Conservation (phyloP, 2,888 invertebrate genomes). For the Eucera pruinosa region DNA sequence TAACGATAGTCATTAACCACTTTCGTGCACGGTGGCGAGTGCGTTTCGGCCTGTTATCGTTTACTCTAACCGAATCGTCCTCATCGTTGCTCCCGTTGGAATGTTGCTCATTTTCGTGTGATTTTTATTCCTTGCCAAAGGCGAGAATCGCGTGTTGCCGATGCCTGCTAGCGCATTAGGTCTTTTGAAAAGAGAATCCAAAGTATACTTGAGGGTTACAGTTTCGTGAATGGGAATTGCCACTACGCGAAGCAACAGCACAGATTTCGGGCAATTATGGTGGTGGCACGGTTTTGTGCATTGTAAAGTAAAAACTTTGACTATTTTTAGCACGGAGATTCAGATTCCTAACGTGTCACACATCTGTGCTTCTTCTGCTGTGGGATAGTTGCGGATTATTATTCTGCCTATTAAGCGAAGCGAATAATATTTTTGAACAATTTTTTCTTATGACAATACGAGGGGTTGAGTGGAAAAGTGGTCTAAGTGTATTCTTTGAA, state of each 20-base stretch:
- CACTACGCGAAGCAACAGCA: too few relatives aligned
- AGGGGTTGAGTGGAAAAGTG: too few relatives aligned
- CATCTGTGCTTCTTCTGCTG: too few relatives aligned
- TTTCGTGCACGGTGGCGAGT: slow-evolving; percentile 53
- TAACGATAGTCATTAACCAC: slow-evolving; percentile 54
- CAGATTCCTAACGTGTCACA: background rate
- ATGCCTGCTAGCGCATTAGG: background rate
- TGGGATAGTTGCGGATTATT: background rate
- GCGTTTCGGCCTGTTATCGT: slow-evolving; percentile 47
- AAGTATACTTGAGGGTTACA: background rate
- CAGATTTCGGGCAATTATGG: slow-evolving; percentile 1
- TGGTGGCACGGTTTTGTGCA: background rate
- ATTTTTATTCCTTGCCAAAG: background rate
- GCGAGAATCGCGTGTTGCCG: slow-evolving; percentile 1
- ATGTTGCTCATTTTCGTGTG: slow-evolving; percentile 9
- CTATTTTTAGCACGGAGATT: background rate
- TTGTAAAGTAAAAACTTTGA: too few relatives aligned
- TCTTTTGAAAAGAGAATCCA: background rate
- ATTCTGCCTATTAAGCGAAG: background rate
- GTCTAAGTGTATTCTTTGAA: too few relatives aligned
- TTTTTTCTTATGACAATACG: too few relatives aligned
- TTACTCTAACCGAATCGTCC: slow-evolving; percentile 5
- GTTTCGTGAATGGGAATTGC: too few relatives aligned
- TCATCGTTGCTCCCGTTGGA: slow-evolving; percentile 10
- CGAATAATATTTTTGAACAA: background rate